Evolutionary conservation across 2,888 invertebrate species (phyloP).

Genomic region (Pharmacophagus antenor): DNA sequence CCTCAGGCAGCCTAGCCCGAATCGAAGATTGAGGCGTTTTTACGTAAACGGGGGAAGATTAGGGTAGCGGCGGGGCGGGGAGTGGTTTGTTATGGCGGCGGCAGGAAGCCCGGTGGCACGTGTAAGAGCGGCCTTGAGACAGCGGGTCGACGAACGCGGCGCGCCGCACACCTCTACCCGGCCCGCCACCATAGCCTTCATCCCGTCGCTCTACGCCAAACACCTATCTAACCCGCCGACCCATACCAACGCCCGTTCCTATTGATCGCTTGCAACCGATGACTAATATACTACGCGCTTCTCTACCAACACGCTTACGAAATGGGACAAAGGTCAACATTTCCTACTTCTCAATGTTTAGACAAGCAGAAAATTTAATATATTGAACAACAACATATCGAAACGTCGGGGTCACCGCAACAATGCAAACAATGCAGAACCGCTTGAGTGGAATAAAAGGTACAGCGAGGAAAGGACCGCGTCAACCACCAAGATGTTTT

Average conservation of each 20-base stretch:
- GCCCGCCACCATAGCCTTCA: slow-evolving; percentile 57
- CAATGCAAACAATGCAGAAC: no score
- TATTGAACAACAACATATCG: slow-evolving; percentile 22
- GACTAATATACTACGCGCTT: slow-evolving; percentile 9
- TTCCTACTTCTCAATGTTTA: background rate
- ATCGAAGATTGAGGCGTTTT: slow-evolving; percentile 40
- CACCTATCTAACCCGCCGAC: slow-evolving; percentile 32
- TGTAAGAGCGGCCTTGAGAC: slow-evolving; percentile 78
- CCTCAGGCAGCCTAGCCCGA: slow-evolving; percentile 36
- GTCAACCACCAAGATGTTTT: no score
- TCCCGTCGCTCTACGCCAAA: slow-evolving; percentile 45
- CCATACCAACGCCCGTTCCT: slow-evolving; percentile 25
- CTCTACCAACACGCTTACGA: slow-evolving; percentile 4
- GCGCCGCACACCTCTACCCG: slow-evolving; percentile 48
- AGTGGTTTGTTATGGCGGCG: slow-evolving; percentile 76
- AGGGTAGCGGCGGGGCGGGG: slow-evolving; percentile 53
- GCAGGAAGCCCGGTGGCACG: slow-evolving; percentile 73
- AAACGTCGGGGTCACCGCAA: slow-evolving; percentile 38
- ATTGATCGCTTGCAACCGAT: slow-evolving; percentile 31
- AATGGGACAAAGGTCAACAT: slow-evolving; percentile 20
- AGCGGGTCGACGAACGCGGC: slow-evolving; percentile 70
- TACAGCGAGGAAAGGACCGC: no score
- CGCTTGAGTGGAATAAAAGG: no score
- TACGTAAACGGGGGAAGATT: slow-evolving; percentile 42
- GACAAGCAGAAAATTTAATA: slow-evolving; percentile 3